These are phyloP conservation scores for Leucoraja erinaceus DNA, from an alignment of 2,113 vertebrate genomes.

Conservation along the genomic window DNA sequence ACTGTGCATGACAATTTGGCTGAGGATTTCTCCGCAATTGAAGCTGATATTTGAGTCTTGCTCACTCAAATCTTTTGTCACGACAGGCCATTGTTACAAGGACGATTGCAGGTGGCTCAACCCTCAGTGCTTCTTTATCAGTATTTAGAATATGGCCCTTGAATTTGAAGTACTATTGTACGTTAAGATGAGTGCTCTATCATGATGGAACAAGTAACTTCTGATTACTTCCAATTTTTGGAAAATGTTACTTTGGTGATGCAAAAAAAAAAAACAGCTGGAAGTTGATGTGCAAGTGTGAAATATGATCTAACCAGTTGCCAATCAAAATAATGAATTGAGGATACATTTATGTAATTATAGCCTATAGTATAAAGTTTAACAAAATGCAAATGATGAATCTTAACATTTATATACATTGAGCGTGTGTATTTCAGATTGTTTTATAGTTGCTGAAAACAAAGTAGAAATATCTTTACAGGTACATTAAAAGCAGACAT, in stretches of 20 bases:
- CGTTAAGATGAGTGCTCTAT: not conserved
- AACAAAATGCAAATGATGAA: not conserved
- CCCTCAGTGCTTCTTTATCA: not conserved
- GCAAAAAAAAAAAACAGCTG: not conserved
- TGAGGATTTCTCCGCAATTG: not conserved
- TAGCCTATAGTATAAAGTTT: not conserved
- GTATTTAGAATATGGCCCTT: not conserved
- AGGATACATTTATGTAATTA: not conserved
- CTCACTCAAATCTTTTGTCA: not conserved
- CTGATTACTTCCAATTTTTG: not conserved
- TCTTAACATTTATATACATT: not conserved
- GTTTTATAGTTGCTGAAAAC: slow-evolving; percentile 6
- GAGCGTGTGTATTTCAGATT: not conserved
- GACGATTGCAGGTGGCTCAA: not conserved
- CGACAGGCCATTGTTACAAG: not conserved
- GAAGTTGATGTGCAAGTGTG: not conserved
- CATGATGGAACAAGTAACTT: not conserved
- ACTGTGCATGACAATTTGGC: not conserved
- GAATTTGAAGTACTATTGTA: not conserved
- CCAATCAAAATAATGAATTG: slow-evolving; percentile 2
- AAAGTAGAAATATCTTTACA: not conserved
- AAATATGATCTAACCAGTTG: not conserved
- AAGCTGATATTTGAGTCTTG: not conserved
- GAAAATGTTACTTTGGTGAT: not conserved
- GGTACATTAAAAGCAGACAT: not conserved